A percentile compares a stretch with the other conserved stretches of the same genome.
Conservation (phyloP, 2,113 vertebrate species). For the Actenoides hombroni region DNA sequence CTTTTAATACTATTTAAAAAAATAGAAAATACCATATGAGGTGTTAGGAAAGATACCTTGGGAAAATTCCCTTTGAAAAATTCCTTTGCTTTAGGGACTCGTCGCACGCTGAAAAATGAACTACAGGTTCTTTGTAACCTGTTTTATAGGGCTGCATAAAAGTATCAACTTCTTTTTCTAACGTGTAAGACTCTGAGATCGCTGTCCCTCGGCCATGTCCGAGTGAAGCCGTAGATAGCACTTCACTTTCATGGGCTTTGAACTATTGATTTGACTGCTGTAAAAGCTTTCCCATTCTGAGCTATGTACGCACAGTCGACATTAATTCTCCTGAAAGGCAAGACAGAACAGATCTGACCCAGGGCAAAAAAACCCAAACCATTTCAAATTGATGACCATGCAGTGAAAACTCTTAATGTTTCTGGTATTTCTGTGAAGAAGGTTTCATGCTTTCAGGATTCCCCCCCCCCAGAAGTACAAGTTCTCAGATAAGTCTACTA, state of each 20-base stretch:
- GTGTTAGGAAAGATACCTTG: neutral
- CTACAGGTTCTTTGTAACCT: neutral
- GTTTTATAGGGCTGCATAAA: neutral
- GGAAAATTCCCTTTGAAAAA: neutral
- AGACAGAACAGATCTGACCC: neutral
- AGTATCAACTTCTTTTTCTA: neutral
- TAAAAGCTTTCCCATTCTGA: neutral
- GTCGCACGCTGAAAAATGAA: neutral
- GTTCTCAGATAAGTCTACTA: neutral
- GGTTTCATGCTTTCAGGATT: neutral
- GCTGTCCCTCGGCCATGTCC: neutral
- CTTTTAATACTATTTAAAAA: neutral
- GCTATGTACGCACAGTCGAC: neutral
- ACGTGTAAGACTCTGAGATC: neutral
- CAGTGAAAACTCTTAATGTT: neutral
- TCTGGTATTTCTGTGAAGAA: neutral
- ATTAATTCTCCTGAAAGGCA: neutral
- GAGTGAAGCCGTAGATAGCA: neutral
- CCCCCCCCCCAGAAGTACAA: neutral
- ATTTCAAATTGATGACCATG: neutral
- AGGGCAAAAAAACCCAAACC: neutral
- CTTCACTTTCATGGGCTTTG: neutral
- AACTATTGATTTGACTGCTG: neutral
- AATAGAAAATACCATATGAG: neutral
- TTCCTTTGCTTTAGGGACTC: neutral